Base-by-base conservation (phyloP, 92 coral and sea anemone genomes). In the Palythoa grandiflora region DNA sequence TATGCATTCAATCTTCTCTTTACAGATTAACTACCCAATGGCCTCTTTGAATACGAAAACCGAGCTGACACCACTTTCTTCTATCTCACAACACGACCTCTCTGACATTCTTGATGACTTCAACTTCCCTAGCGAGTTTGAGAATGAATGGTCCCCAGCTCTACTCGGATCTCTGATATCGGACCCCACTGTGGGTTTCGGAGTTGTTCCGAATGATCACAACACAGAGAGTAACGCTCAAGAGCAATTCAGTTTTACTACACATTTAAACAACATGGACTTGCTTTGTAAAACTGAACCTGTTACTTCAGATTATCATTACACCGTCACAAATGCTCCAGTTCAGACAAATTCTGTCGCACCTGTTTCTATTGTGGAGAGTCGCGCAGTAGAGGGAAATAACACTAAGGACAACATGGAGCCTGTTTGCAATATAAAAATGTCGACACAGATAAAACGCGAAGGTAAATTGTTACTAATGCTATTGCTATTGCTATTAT, bases 11-110 rank as follows among this genome's bases (percentile, higher is more conserved):
- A 68, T 68, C 11, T 68, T 70, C 14, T 53, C 48, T 54, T 28
- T 21, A 14, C 83, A 77, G 83, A 77, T 13, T 77, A 77, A 52
- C 20, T 36, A 77, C 59, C 83, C 83, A 28, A 77, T 77, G 83
- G 83, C 83, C 48, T 55, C 83, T 77, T 50, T 54, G 35, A 77
- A 17, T 59, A 14, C 68, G 36, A 77, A 77, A 38, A 21, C 83
- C 15, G 83, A 77, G 21, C 68, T 77, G 40, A 77, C 83, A 14
- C 83, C 83, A 16, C 66, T 77, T 21, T 35, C 20, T 14, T 36
- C 83, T 54, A 50, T 77, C 10, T 77, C 83, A 16, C 83, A 77
- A 77, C 50, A 77, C 68, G 66, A 77, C 50, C 51, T 77, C 5
- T 77, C 28, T 38, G 83, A 77, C 40, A 77, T 77, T 77, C 66